phyloP scores from a whole-genome alignment of 2,113 vertebrate genomes.

The Opisthocomus hoazin region DNA sequence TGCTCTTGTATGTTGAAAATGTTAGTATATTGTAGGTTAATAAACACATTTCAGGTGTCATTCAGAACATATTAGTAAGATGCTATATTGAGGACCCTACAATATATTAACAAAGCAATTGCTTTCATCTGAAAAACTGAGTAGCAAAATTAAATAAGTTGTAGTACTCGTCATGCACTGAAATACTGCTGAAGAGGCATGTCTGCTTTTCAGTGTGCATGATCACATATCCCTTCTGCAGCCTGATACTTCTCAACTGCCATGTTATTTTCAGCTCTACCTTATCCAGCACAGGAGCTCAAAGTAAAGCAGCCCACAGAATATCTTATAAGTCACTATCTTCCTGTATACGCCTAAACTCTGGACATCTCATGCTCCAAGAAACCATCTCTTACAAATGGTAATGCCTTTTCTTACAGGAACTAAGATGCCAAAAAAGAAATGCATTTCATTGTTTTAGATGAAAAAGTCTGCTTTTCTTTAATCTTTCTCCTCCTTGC shows the following conservation, averaged over 20 bases:
- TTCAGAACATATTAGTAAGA: slow-evolving; percentile 28
- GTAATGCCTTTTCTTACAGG: not conserved
- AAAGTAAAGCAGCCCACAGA: not conserved
- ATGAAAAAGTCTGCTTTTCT: not conserved
- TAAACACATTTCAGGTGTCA: slow-evolving; percentile 1
- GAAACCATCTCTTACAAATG: not conserved
- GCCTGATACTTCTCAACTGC: not conserved
- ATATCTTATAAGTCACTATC: not conserved
- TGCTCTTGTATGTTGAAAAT: slow-evolving; percentile 4
- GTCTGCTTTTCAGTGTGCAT: not conserved
- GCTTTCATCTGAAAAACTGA: not conserved
- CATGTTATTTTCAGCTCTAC: not conserved
- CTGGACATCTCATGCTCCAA: not conserved
- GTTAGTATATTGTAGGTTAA: not conserved
- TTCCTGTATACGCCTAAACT: not conserved
- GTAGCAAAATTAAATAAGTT: slow-evolving; percentile 4
- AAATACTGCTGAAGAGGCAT: not conserved
- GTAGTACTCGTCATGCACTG: not conserved
- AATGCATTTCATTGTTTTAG: not conserved
- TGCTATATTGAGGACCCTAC: not conserved
- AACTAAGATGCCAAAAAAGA: not conserved
- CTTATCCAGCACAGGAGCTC: not conserved
- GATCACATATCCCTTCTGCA: not conserved
- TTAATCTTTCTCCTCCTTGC: not conserved
- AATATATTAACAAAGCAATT: not conserved